These are phyloP conservation scores for Phodopus roborovskii DNA, from an alignment of 2,113 vertebrate species.

Conservation along the genomic window DNA sequence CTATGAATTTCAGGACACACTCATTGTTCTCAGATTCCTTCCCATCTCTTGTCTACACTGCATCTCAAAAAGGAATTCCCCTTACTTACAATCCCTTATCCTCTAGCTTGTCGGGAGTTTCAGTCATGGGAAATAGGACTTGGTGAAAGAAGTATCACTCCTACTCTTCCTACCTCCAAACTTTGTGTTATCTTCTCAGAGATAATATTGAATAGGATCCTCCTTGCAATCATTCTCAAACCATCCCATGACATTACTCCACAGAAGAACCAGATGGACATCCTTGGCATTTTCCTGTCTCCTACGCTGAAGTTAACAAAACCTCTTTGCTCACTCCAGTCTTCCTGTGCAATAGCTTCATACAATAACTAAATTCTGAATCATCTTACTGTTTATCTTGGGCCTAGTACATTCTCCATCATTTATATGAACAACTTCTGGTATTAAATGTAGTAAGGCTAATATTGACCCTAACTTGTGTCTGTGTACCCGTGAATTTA, in stretches of 20 bases:
- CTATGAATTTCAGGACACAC: not conserved
- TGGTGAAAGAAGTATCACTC: rapidly evolving
- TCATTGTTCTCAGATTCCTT: not conserved
- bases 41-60: not conserved
- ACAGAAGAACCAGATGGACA: not conserved
- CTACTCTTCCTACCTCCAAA: rapidly evolving
- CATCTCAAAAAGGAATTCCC: not conserved
- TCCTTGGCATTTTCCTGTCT: not conserved
- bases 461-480: not conserved
- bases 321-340: not conserved
- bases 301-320: rapidly evolving
- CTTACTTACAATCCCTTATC: not conserved
- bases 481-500: not conserved
- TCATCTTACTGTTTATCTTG: not conserved
- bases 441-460: not conserved
- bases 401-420: not conserved
- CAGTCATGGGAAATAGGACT: not conserved
- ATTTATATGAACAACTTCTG: not conserved
- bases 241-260: rapidly evolving
- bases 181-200: not conserved
- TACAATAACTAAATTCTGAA: not conserved
- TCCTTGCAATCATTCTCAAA: not conserved
- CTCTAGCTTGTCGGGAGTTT: not conserved
- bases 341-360: not conserved
- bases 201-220: not conserved